Evolutionary conservation across 2,113 vertebrate species (phyloP), one percentile per base, ranked within the genome.

Genomic region (Spea multiplicata): DNA sequence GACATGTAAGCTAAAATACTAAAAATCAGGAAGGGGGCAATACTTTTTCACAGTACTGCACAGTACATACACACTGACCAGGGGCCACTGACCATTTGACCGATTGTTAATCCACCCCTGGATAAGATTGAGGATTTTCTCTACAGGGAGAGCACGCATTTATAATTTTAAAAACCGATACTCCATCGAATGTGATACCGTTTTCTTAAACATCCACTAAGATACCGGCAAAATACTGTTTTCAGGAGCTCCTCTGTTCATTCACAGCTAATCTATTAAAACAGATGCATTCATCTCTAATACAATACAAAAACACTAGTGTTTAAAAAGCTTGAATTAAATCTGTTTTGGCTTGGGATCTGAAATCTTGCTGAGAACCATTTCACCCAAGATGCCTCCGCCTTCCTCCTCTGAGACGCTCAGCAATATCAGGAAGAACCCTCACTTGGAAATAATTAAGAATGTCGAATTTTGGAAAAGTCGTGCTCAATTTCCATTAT

Each of bases 401-500:
- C 53, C 62, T 79, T 64, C 71, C 77, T 79, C 61, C 50, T 53
- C 52, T 68, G 71, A 44, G 57, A 80, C 44, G 52, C 71, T 66
- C n/a, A 66, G 71, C 70, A 80, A 73, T 80, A 66, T 73, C 52
- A 67, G n/a, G 71, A 74, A 45, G 52, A 80, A 80, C 78, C 52
- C 78, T 80, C 71, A 71, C 71, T 65, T 80, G 62, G 78, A 80
- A 80, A 80, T 80, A 80, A 80, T 80, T 80, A 80, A 80, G 78
- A 80, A 71, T 74, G 78, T 74, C 44, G 65, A 80, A 80, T 80
- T 80, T 80, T 30, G 78, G 71, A 80, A 74, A 79, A 73, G 71
- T 80, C 71, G 62, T 80, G 78, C 78, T 80, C 78, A 80, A 80
- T 74, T 80, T 80, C 78, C 71, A 80, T 80, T 80, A 80, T 80